Conservation (phyloP, 2,888 invertebrate genomes). For the Eristalis intricaria region DNA sequence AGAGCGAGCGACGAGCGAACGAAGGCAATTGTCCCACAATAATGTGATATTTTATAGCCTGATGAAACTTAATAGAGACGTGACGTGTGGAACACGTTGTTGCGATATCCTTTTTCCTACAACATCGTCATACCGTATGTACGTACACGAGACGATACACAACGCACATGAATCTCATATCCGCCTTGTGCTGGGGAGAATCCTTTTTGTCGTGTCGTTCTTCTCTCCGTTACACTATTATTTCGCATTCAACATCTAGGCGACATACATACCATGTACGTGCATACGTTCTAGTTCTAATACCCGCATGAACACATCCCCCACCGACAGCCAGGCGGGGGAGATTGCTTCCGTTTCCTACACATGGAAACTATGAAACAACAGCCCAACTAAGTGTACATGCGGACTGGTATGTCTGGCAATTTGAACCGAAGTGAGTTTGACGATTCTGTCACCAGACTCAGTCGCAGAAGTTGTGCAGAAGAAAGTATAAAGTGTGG, state of each 20-base stretch:
- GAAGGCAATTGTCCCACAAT: conserved; percentile 72
- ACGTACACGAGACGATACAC: conserved; percentile 23
- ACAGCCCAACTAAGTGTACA: conserved; percentile 16
- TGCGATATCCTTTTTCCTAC: conserved; percentile 64
- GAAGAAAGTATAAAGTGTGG: conserved; percentile 15
- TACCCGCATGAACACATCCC: background rate
- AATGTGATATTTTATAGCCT: conserved; percentile 72
- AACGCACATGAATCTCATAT: conserved; percentile 71
- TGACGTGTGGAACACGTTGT: conserved; percentile 69
- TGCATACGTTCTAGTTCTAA: background rate
- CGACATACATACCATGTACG: background rate
- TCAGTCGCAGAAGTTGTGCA: background rate
- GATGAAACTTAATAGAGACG: conserved; percentile 72
- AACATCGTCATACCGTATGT: conserved; percentile 20
- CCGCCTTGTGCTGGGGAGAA: conserved; percentile 64
- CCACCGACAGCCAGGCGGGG: background rate
- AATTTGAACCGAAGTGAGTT: background rate
- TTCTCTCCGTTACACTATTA: conserved; percentile 50
- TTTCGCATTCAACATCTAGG: conserved; percentile 53
- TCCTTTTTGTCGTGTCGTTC: conserved; percentile 49
- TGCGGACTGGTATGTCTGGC: background rate
- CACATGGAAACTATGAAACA: conserved; percentile 32
- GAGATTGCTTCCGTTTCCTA: conserved; percentile 47
- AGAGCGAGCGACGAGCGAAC: conserved; percentile 54
- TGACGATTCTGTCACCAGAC: background rate